Conservation (phyloP, 2,113 vertebrate species). For the Forbesichthys agassizii region DNA sequence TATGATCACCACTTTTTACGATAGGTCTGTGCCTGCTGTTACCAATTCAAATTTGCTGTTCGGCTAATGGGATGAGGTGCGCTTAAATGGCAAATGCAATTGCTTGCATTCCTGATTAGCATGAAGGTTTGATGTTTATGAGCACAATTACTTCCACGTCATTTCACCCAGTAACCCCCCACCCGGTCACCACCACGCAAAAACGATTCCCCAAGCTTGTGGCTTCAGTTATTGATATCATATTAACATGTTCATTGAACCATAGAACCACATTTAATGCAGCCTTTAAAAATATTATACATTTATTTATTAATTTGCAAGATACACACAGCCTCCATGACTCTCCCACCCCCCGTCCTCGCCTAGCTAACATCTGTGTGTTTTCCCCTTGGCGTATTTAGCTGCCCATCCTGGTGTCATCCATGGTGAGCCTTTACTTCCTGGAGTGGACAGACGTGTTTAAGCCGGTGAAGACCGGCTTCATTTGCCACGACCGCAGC, state of each 20-base stretch:
- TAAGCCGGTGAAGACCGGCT: conserved; percentile 92
- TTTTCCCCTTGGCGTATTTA: conserved; percentile 45
- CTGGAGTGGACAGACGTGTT: conserved; percentile 97
- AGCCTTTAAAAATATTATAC: conserved; percentile 11
- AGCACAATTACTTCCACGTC: conserved; percentile 21
- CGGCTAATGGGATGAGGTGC: background rate
- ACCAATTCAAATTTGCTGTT: conserved; percentile 5
- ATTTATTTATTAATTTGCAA: conserved; percentile 37
- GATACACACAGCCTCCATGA: conserved; percentile 6
- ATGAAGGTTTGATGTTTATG: conserved; percentile 11
- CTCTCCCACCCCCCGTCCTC: background rate
- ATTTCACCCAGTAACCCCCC: background rate
- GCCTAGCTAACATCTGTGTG: background rate
- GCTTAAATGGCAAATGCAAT: background rate
- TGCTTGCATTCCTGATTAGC: conserved; percentile 4
- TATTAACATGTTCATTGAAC: conserved; percentile 49
- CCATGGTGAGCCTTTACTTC: conserved; percentile 96
- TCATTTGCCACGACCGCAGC: conserved; percentile 93
- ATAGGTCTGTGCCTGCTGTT: conserved; percentile 2
- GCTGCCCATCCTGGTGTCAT: conserved; percentile 95
- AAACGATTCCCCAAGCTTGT: conserved; percentile 27
- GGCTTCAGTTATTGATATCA: conserved; percentile 37
- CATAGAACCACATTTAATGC: conserved; percentile 27
- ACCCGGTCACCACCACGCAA: conserved; percentile 23
- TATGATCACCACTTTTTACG: background rate